Base-by-base conservation (phyloP, 2,888 invertebrate species). In the Sialis lutaria region DNA sequence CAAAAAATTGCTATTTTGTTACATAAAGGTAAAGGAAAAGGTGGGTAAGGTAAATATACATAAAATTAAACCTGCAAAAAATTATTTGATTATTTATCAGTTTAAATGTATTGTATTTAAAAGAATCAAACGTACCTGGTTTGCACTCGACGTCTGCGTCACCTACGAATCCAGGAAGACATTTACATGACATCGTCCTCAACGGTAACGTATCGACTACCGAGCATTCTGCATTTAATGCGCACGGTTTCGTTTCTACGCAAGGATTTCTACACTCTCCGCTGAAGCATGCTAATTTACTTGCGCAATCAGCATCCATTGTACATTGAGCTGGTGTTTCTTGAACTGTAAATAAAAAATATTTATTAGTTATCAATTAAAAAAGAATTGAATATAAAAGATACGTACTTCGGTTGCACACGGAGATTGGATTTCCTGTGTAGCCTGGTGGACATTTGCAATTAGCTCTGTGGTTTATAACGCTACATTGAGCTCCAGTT, bases 161-260 rank as follows among this genome's bases (percentile, higher is more conserved):
- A 53, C 91, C 91, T 54, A 82, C 73, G 56, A 78, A 83, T 51
- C 88, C 88, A 50, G 78, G 78, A 51, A 83, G 74, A 60, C 91
- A 92, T 58, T 84, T 79, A 62, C 91, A 91, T 49, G 86, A 79
- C 77, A 91, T 85, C 6, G 89, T 88, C 54, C 90, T 75, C 65
- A 88, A 73, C 6, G 91, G 91, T 52, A 90, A 65, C 0, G 88
- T 87, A 58, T 90, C 84, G 30, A 88, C 79, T 7, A 91, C 90
- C 6, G 79, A 75, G 60, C 92, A 92, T 53, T 81, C 74, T 0
- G 91, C 88, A 59, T 83, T 80, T 35, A 68, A 60, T 10, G 88
- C 88, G 58, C 89, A 91, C 0, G 90, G 87, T 58, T 75, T 74
- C 1, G 81, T 82, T 50, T 79, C 75, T 6, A 67, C 60, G 60